Evolutionary conservation across 2,888 invertebrate species (phyloP), one percentile per base, ranked within the genome.

Genomic region (Julus scanicus): DNA sequence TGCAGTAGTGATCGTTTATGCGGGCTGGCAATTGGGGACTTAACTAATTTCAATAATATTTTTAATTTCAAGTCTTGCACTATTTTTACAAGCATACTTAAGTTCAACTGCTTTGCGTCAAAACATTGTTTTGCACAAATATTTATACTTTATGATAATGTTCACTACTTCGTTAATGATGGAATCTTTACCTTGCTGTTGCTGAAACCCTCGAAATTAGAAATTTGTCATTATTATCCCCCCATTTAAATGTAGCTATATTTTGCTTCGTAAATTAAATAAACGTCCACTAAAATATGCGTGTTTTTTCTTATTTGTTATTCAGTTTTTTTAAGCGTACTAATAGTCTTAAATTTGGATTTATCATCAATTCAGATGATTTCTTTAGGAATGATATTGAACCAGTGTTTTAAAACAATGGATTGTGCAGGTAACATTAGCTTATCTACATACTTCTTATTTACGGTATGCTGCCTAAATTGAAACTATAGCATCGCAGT

Each of bases 261-360:
- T 80, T 80, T 80, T 80, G 37, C 80, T 80, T 80, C 80, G 37
- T 80, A 80, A 80, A 39, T 80, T 39, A 80, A 29, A 80, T 80
- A 80, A 80, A 80, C 80, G 80, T 80, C 80, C 80, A 80, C 37
- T 80, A 39, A 80, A 80, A 80, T 29, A 39, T 80, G 37, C 13
- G 15, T 80, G 37, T 9, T 29, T 80, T 80, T 80, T 37, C 0
- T 80, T 39, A 80, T 37, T 80, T 15, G 6, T 37, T 11, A 29
- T 13, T 63, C 63, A 63, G 20, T 63, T 63, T 63, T 9, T 11
- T 53, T 11, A 53, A 53, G 13, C 48, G 11, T 48, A 29, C 29
- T 29, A 29, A 29, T 29, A 29, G 29, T 29, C 29, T 29, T 29
- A 29, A 29, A 29, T 29, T 29, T 29, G 29, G 29, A 29, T 29